Percentiles rank a stretch among this genome's conserved stretches.
These are phyloP conservation scores for Caradrina kadenii DNA, from an alignment of 2,888 invertebrate species.

Conservation along the genomic window DNA sequence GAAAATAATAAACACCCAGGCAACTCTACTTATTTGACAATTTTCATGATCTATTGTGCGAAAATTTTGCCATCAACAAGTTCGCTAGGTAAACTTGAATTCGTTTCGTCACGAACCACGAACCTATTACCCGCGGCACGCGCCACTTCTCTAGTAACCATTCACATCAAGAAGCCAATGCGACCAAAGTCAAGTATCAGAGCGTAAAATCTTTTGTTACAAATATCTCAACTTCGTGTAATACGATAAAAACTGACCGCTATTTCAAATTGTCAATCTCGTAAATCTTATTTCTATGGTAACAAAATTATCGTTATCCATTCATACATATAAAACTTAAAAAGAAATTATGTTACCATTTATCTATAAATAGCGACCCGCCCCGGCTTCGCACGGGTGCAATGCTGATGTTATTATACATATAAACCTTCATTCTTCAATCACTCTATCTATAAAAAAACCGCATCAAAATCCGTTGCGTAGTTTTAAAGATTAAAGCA, in stretches of 20 bases:
- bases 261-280: constrained; percentile 30
- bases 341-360: too few relatives aligned
- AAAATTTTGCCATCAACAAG: constrained; percentile 4
- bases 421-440: too few relatives aligned
- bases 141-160: constrained; percentile 4
- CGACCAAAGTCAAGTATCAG: constrained; percentile 46
- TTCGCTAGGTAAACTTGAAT: constrained; percentile 26
- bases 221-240: constrained; percentile 17
- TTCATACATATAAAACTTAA: too few relatives aligned
- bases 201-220: constrained; percentile 65
- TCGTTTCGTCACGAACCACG: constrained; percentile 20
- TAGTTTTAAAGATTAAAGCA: too few relatives aligned
- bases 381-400: too few relatives aligned
- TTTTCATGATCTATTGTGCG: constrained; percentile 8
- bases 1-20: background rate
- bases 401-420: too few relatives aligned
- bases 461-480: too few relatives aligned
- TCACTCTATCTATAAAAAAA: too few relatives aligned
- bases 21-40: constrained; percentile 14
- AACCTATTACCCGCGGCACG: background rate
- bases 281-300: constrained; percentile 14
- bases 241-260: constrained; percentile 33
- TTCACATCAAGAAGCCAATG: constrained; percentile 20
- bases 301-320: background rate
- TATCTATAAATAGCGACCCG: too few relatives aligned